phyloP scores from a whole-genome alignment of 2,113 vertebrate genomes.

The Callaeas wilsoni region DNA sequence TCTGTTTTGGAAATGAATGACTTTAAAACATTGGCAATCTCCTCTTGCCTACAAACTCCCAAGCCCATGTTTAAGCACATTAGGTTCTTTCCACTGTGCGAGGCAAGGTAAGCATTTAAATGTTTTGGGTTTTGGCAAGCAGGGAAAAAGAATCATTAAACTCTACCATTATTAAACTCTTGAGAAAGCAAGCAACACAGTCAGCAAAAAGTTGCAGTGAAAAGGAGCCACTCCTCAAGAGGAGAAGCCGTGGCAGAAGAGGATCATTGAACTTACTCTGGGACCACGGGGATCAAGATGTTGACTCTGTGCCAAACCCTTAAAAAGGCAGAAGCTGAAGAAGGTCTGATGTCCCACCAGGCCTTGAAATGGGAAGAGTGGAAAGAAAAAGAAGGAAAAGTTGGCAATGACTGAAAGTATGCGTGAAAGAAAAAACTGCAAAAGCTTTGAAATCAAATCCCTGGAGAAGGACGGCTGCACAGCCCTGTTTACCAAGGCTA shows the following conservation, averaged over 20 bases:
- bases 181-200: background rate
- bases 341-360: background rate
- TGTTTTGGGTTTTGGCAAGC: constrained; percentile 1
- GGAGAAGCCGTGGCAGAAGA: background rate
- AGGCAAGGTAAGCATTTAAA: background rate
- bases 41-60: background rate
- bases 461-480: background rate
- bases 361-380: background rate
- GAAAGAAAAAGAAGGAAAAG: background rate
- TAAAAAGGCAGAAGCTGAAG: background rate
- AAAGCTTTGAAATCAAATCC: background rate
- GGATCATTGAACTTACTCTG: background rate
- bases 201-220: background rate
- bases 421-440: background rate
- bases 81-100: background rate
- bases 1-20: constrained; percentile 11
- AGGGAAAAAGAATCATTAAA: background rate
- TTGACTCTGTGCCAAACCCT: background rate
- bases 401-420: background rate
- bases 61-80: background rate
- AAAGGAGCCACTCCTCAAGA: background rate
- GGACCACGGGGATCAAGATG: background rate
- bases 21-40: constrained; percentile 16
- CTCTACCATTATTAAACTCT: background rate
- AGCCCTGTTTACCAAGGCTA: background rate